Evolutionary conservation across 2,113 vertebrate species (phyloP), one percentile per base, ranked within the genome.

Genomic region (Recurvirostra avosetta): DNA sequence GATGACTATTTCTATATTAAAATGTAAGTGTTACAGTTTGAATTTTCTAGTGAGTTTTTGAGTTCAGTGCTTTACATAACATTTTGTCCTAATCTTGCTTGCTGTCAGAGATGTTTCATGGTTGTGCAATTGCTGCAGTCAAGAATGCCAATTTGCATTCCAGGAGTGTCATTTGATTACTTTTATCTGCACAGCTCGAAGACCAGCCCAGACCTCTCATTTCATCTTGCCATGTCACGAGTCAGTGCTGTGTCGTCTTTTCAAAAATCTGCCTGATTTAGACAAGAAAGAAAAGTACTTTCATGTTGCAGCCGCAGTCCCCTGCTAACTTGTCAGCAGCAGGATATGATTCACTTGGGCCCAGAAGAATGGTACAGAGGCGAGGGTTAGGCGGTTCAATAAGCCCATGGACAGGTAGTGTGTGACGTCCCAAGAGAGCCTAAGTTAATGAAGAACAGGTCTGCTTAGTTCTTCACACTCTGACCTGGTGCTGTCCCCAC

Each of bases 131-230:
- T 98, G 97, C 98, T 97, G 96, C 97, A 98, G 98, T 98, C 98
- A 99, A 98, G 98, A 99, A 98, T 99, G 98, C 98, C 99, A 99
- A 98, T 99, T 99, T 99, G 99, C 99, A 99, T 99, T 99, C 99
- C 99, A 98, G 97, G 96, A 98, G 98, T 99, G 99, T 99, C 98
- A 99, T 99, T 99, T 99, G 98, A 99, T 99, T 98, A 99, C 98
- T 99, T 99, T 99, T 99, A 99, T 99, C 99, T 99, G 96, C 96
- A 97, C 96, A 98, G 98, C 97, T 98, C 94, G 97, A 97, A 98
- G 98, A 98, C 97, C 94, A 96, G 98, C 97, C 97, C 97, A 98
- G 98, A 98, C 98, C 98, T 98, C 98, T 98, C 97, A 98, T 99
- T 98, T 98, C 98, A 98, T 99, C 98, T 98, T 98, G 97, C 98